A percentile compares a stretch with the other conserved stretches of the same genome.
Conservation (phyloP, 1,140 invertebrate species). For the Ooceraea biroi region DNA sequence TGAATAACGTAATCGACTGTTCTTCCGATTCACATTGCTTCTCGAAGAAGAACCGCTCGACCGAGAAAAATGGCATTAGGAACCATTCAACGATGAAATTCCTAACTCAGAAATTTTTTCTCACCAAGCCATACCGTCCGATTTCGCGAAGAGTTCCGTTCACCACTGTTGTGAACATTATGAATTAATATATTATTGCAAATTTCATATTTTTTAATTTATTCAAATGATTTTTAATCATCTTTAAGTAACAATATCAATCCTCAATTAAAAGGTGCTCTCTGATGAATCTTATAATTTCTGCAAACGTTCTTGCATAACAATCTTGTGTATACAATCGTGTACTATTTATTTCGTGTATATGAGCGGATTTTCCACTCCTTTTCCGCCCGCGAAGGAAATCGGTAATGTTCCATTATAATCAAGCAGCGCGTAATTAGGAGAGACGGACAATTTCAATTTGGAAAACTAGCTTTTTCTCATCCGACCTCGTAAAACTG, state of each 20-base stretch:
- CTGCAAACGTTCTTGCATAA: too few species aligned
- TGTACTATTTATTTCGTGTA: too few species aligned
- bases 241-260: too few species aligned
- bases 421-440: conserved; percentile 14
- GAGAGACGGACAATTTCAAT: conserved; percentile 2
- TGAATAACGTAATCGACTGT: conserved; percentile 17
- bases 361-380: too few species aligned
- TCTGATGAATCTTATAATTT: too few species aligned
- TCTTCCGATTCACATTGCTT: neutral
- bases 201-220: too few species aligned
- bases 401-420: neutral
- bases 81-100: neutral
- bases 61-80: neutral
- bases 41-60: neutral
- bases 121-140: neutral
- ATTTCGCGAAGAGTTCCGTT: neutral
- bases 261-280: too few species aligned
- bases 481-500: conserved; percentile 3
- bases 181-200: neutral
- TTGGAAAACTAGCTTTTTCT: conserved; percentile 26
- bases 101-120: neutral
- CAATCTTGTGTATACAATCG: too few species aligned
- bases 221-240: too few species aligned
- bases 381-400: too few species aligned
- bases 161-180: neutral